These are phyloP conservation scores for Oligia fasciuncula DNA, from an alignment of 2,888 invertebrate species.

Conservation along the genomic window DNA sequence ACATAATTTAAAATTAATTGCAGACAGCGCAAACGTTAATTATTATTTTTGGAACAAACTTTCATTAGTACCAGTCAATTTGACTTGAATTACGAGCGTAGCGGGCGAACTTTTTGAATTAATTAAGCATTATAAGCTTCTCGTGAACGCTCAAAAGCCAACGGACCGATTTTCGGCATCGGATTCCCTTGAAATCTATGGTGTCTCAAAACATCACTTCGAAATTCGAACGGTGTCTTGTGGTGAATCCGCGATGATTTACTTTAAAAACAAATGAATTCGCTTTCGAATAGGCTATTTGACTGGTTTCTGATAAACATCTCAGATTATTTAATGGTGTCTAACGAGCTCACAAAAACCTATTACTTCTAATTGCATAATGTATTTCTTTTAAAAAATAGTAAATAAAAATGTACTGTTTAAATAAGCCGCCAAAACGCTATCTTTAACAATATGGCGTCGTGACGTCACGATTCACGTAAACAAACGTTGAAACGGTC, in stretches of 20 bases:
- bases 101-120: conserved; percentile 32
- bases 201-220: neutral
- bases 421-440: too few species aligned
- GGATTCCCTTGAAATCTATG: neutral
- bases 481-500: too few species aligned
- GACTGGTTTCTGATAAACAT: too few species aligned
- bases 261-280: neutral
- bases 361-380: too few species aligned
- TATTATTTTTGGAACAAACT: conserved; percentile 52
- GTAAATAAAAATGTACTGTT: too few species aligned
- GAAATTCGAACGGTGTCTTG: neutral
- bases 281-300: too few species aligned
- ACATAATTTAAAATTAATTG: conserved; percentile 56
- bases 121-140: conserved; percentile 38
- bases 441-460: too few species aligned
- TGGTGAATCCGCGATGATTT: neutral
- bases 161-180: neutral
- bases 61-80: conserved; percentile 58
- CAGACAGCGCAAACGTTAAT: conserved; percentile 36
- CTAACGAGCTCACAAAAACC: too few species aligned
- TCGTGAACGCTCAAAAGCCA: neutral
- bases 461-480: too few species aligned
- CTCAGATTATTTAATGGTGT: too few species aligned
- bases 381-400: too few species aligned
- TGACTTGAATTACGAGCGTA: conserved; percentile 54